Conservation (phyloP, 2,113 vertebrate genomes). For the Cyanoliseus patagonus region DNA sequence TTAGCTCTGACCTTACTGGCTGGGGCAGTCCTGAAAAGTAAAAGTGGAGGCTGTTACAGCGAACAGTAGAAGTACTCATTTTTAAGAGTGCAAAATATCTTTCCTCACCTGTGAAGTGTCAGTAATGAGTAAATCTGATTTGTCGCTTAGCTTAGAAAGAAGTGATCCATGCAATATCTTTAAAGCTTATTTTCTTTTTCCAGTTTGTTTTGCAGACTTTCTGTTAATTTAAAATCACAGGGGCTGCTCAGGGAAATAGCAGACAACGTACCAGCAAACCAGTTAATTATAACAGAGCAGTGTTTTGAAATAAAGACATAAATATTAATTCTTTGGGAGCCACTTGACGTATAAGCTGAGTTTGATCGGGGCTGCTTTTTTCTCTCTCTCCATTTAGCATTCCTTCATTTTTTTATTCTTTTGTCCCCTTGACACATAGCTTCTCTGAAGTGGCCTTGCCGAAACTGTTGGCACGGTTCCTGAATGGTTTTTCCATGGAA, state of each 20-base stretch:
- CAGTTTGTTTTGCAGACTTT: not conserved
- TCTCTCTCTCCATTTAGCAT: conserved; percentile 41
- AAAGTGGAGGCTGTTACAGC: not conserved
- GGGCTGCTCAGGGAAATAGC: not conserved
- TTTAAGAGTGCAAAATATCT: not conserved
- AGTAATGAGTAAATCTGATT: not conserved
- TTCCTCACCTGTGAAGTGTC: not conserved
- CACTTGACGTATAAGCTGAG: not conserved
- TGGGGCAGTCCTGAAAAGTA: not conserved
- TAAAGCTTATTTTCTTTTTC: not conserved
- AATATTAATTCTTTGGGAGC: conserved; percentile 67
- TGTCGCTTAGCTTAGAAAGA: not conserved
- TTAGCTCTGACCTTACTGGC: not conserved
- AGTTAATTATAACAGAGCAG: not conserved
- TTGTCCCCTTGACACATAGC: conserved; percentile 65
- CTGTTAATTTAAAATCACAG: not conserved
- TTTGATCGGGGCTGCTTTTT: conserved; percentile 7
- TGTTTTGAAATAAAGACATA: conserved; percentile 20
- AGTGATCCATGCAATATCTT: not conserved
- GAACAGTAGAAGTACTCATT: not conserved
- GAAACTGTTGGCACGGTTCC: conserved; percentile 16
- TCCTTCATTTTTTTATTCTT: conserved; percentile 70
- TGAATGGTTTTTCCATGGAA: not conserved
- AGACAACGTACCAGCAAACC: not conserved
- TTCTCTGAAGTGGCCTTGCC: conserved; percentile 58